Base-by-base conservation (phyloP, 1,140 invertebrate species). In the Centruroides sculpturatus region DNA sequence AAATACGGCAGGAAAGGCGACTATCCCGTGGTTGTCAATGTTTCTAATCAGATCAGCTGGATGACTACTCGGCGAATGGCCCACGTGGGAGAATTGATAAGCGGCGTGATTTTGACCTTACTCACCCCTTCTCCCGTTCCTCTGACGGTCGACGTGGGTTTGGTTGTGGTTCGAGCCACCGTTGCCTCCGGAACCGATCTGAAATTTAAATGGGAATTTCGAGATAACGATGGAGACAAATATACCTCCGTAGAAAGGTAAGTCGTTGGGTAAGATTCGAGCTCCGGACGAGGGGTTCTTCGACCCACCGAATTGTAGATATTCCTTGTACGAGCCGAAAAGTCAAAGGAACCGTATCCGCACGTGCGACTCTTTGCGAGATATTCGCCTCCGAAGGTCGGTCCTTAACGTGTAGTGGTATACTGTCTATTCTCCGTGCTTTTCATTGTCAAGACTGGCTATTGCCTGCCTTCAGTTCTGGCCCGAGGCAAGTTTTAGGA, bases 171-270 rank as follows among this genome's bases (percentile, higher is more conserved):
- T 5, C 34, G 10, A 36, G 59, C 55, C 56, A 34, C 47, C 0
- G 62, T 64, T 1, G 47, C 57, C n/a, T 47, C 7, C 7, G 62
- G 62, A 34, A 55, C 55, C 0, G 54, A 58, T 52, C 7, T 64
- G 8, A 41, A 49, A 34, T 64, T 64, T 58, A 49, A 50, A 5
- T 64, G 62, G 62, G 62, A 64, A 36, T 64, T 64, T 60, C 56
- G 62, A 35, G 62, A 64, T 50, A 54, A 35, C 7, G 57, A 46
- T 6, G 55, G 58, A 3, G 48, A 50, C 10, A 57, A 59, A 46
- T 64, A 64, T 35, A 60, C 59, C 4, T 58, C 47, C 3, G 58
- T 63, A 0, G 53, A 63, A 13, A 63, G 62, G 62, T 60, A 57
- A 51, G 57, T 47, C 23, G 23, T 23, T 2, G 23, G 23, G 23